These are phyloP conservation scores for Odontamblyopus lacepedii DNA, from an alignment of 2,797 vertebrate genomes.

Conservation along the genomic window DNA sequence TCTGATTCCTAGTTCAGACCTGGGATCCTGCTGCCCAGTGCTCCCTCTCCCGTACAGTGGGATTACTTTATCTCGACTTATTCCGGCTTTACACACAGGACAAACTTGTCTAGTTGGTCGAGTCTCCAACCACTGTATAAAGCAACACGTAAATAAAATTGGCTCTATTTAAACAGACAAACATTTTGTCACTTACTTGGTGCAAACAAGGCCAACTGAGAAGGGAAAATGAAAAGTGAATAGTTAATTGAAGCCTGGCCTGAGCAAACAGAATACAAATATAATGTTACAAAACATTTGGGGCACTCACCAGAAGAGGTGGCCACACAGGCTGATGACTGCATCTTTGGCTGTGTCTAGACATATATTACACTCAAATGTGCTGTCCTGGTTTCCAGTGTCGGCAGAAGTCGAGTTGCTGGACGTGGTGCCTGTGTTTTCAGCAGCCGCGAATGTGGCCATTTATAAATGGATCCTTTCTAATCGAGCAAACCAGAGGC, in stretches of 20 bases:
- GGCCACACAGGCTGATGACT: constrained; percentile 96
- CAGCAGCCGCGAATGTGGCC: constrained; percentile 72
- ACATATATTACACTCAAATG: constrained; percentile 98
- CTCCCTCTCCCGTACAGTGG: constrained; percentile 96
- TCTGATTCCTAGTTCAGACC: constrained; percentile 68
- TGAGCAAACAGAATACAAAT: not conserved
- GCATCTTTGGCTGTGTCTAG: constrained; percentile 98
- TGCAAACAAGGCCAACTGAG: constrained; percentile 97
- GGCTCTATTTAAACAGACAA: not conserved
- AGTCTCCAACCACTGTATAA: constrained; percentile 92
- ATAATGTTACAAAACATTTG: no score
- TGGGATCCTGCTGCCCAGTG: constrained; percentile 95
- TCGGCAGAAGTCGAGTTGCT: constrained; percentile 84
- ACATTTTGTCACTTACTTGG: constrained; percentile 85
- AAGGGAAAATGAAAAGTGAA: constrained; percentile 8
- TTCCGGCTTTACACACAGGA: constrained; percentile 98
- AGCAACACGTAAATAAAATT: not conserved
- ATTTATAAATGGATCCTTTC: constrained; percentile 52
- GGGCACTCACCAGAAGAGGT: constrained; percentile 90
- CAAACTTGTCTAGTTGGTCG: constrained; percentile 97
- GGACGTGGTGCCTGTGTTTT: constrained; percentile 68
- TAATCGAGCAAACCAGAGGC: constrained; percentile 3
- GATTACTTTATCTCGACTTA: constrained; percentile 98
- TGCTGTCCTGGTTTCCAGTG: constrained; percentile 87
- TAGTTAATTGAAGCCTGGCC: not conserved